Evolutionary conservation across 2,888 invertebrate genomes (phyloP).

Genomic region (Bembecia ichneumoniformis): DNA sequence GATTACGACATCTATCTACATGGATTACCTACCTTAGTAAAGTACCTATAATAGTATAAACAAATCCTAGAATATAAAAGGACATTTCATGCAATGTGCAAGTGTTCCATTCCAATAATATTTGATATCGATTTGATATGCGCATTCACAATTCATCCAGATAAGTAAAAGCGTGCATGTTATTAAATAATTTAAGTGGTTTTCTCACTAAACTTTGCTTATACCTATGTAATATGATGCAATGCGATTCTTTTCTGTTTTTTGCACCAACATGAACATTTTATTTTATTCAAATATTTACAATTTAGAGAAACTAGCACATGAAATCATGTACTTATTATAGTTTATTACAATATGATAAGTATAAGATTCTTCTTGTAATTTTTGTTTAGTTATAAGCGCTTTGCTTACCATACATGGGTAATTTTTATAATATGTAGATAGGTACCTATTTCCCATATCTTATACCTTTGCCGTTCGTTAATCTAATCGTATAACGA

Average conservation of each 20-base stretch:
- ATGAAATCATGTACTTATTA: too few relatives aligned
- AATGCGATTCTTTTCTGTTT: too few relatives aligned
- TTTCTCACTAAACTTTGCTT: neutral
- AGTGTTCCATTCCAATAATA: neutral
- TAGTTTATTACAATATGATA: too few relatives aligned
- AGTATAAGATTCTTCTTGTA: too few relatives aligned
- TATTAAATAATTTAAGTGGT: neutral
- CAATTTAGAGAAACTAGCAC: too few relatives aligned
- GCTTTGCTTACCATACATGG: too few relatives aligned
- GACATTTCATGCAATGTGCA: constrained; percentile 8
- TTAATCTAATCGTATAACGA: constrained; percentile 7
- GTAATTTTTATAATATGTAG: too few relatives aligned
- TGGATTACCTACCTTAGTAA: constrained; percentile 19
- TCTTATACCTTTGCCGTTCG: constrained; percentile 3
- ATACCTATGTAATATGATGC: too few relatives aligned
- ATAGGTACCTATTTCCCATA: constrained; percentile 10
- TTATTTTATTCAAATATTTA: too few relatives aligned
- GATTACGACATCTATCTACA: constrained; percentile 16
- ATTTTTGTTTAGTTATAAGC: too few relatives aligned
- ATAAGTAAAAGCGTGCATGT: neutral
- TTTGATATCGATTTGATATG: neutral
- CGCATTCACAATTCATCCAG: neutral
- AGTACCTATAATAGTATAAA: constrained; percentile 9
- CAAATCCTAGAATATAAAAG: constrained; percentile 23
- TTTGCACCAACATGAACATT: too few relatives aligned